Conservation (phyloP, 2,888 invertebrate species). For the Ochropleura leucogaster region DNA sequence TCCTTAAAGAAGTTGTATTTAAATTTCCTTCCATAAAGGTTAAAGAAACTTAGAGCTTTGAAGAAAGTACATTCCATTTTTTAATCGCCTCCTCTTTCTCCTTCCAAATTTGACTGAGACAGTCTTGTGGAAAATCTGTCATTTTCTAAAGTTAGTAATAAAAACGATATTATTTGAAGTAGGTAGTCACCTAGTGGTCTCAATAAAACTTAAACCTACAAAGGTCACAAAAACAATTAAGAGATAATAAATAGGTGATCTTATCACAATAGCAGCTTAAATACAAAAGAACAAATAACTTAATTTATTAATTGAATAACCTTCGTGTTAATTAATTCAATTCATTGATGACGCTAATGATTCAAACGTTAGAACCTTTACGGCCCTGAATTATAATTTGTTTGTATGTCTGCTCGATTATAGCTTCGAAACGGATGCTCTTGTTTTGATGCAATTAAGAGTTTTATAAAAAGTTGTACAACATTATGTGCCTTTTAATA, state of each 20-base stretch:
- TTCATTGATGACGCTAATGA: constrained; percentile 26
- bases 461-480: not conserved
- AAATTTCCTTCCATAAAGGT: not conserved
- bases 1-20: not conserved
- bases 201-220: not conserved
- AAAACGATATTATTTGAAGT: not conserved
- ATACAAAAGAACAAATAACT: constrained; percentile 21
- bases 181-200: not conserved
- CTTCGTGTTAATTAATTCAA: constrained; percentile 34
- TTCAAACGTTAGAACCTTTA: not conserved
- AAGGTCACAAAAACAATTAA: constrained; percentile 12
- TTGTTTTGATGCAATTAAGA: constrained; percentile 16
- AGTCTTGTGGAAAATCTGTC: too few species aligned
- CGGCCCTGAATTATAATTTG: constrained; percentile 28
- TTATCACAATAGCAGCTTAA: constrained; percentile 14
- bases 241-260: not conserved
- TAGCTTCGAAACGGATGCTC: constrained; percentile 26
- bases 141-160: not conserved
- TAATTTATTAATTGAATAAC: constrained; percentile 27
- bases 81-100: too few species aligned
- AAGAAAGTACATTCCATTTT: not conserved
- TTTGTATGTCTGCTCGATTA: constrained; percentile 1
- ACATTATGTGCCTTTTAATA: not conserved
- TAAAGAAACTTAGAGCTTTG: not conserved
- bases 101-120: too few species aligned